These are phyloP conservation scores for Yoshiicerus persimilis DNA, from an alignment of 1,140 invertebrate species.

Conservation along the genomic window DNA sequence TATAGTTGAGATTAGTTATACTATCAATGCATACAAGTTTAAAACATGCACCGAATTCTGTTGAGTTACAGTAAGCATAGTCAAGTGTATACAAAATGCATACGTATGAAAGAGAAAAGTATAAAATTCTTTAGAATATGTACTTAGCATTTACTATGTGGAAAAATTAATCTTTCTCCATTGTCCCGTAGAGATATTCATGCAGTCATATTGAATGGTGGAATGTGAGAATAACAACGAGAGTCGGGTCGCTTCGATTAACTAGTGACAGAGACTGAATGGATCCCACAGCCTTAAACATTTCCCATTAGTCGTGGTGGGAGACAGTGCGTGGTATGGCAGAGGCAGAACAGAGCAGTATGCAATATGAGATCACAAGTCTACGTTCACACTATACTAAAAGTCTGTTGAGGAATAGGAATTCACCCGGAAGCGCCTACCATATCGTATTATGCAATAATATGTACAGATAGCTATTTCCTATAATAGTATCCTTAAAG, in stretches of 20 bases:
- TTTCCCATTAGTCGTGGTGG: conserved; percentile 14
- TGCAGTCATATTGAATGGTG: conserved; percentile 1
- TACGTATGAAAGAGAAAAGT: background rate
- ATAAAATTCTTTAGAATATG: background rate
- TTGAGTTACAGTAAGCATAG: too few species aligned
- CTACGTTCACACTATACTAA: background rate
- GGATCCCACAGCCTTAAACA: conserved; percentile 10
- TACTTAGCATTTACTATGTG: background rate
- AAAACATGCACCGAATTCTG: too few species aligned
- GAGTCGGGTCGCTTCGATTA: conserved; percentile 20
- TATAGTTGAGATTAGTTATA: too few species aligned
- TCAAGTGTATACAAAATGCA: too few species aligned
- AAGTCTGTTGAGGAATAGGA: background rate
- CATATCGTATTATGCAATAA: background rate
- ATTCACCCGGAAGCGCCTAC: background rate
- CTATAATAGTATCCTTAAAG: too few species aligned
- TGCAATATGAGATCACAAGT: background rate
- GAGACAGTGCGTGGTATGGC: background rate
- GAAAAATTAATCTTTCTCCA: conserved; percentile 20
- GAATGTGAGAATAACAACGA: conserved; percentile 13
- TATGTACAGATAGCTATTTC: background rate
- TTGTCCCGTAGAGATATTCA: conserved; percentile 25
- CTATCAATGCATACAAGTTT: too few species aligned
- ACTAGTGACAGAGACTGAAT: conserved; percentile 25
- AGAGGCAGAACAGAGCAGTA: background rate